These are phyloP conservation scores for Peromyscus aztecus DNA, from an alignment of 2,797 vertebrate genomes.

Conservation along the genomic window DNA sequence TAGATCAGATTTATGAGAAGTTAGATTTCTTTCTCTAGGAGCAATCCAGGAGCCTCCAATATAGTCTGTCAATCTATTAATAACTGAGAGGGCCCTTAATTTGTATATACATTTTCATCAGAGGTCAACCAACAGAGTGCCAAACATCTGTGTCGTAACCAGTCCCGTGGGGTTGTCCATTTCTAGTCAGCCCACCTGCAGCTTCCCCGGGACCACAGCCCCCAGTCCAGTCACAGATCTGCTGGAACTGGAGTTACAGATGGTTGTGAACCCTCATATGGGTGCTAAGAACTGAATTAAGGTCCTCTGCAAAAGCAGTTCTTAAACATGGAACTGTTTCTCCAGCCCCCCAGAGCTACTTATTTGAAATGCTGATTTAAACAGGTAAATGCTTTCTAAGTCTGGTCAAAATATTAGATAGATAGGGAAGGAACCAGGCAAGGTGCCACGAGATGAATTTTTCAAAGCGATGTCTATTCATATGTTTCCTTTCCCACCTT, in stretches of 20 bases:
- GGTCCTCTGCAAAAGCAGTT: not conserved
- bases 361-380: not conserved
- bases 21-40: too few relatives aligned
- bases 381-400: not conserved
- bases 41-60: not conserved
- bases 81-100: not conserved
- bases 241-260: not conserved
- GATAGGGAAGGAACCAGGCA: not conserved
- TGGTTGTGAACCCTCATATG: not conserved
- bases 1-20: not conserved
- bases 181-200: not conserved
- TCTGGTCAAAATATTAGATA: not conserved
- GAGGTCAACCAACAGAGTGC: not conserved
- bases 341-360: not conserved
- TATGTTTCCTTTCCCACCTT: not conserved
- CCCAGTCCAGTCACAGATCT: not conserved
- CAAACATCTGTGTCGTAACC: not conserved
- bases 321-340: not conserved
- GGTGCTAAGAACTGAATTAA: not conserved
- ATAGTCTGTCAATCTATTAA: not conserved
- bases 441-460: not conserved
- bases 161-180: not conserved
- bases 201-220: fast-evolving
- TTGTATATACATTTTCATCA: not conserved
- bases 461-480: not conserved